phyloP scores from a whole-genome alignment of 2,113 vertebrate species.

The Eulemur macaco region DNA sequence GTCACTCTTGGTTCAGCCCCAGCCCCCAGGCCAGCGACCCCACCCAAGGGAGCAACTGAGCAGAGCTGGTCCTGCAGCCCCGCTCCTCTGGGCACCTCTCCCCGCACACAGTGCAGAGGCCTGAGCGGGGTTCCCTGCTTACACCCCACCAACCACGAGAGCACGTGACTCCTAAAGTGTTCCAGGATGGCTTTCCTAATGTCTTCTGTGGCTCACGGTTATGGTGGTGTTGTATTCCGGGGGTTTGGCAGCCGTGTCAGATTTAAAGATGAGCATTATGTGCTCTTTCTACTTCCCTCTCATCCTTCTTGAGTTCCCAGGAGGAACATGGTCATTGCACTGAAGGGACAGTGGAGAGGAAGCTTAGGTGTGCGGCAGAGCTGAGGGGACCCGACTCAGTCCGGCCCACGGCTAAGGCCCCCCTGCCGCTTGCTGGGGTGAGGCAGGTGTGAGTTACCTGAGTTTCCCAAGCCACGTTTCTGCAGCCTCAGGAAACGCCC shows the following conservation, averaged over 20 bases:
- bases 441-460: background rate
- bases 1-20: background rate
- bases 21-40: too few relatives aligned
- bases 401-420: background rate
- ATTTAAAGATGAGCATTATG: background rate
- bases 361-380: background rate
- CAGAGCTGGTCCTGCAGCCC: background rate
- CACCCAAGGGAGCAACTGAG: background rate
- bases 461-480: background rate
- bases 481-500: background rate
- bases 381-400: background rate
- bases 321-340: background rate
- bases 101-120: background rate
- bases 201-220: background rate
- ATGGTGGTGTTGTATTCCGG: background rate
- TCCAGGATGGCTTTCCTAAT: background rate
- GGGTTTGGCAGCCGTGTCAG: background rate
- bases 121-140: background rate
- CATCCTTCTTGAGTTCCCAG: background rate
- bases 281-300: background rate
- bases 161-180: background rate
- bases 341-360: background rate
- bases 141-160: background rate
- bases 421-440: background rate
- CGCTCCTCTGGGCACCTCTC: background rate